phyloP scores from a whole-genome alignment of 2,113 vertebrate genomes.

The Thinocorus orbignyianus region DNA sequence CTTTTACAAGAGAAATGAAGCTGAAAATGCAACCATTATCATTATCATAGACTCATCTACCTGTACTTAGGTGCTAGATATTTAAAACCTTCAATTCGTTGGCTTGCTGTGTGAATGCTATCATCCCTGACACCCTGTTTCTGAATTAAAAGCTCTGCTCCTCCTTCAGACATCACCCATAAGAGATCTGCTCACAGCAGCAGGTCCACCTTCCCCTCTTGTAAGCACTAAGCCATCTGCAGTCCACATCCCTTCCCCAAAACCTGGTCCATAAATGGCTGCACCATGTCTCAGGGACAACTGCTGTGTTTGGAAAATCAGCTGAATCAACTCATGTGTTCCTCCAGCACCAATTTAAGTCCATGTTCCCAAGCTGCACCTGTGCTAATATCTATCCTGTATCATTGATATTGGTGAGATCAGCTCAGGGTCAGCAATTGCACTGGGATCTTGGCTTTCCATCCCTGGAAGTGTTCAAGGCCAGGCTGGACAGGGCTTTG shows the following conservation, averaged over 20 bases:
- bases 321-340: not conserved
- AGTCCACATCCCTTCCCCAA: not conserved
- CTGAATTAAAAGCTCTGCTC: not conserved
- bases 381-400: not conserved
- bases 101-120: not conserved
- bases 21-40: not conserved
- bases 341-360: not conserved
- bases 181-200: not conserved
- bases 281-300: not conserved
- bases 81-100: not conserved
- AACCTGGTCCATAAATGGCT: not conserved
- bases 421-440: not conserved
- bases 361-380: fast-evolving
- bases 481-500: no score
- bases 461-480: no score
- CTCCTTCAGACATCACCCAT: not conserved
- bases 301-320: not conserved
- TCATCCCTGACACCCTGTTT: not conserved
- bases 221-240: not conserved
- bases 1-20: not conserved
- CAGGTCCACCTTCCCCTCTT: not conserved
- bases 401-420: no score
- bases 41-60: not conserved
- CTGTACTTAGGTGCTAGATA: not conserved
- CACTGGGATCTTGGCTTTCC: not conserved